Conservation (phyloP, 1,140 invertebrate genomes). For the Drosophila tsacasi region DNA sequence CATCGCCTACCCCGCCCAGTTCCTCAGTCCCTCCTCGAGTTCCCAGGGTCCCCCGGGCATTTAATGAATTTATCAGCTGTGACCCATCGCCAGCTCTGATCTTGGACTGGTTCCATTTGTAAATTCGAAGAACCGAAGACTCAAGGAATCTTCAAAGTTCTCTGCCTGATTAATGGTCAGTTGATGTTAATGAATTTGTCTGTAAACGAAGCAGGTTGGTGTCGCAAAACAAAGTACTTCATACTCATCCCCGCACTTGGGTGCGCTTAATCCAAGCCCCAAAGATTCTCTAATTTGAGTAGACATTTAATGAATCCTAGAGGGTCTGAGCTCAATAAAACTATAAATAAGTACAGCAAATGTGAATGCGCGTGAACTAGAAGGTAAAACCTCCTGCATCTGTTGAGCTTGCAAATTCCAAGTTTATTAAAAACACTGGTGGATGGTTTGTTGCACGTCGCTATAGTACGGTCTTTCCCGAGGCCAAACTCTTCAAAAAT, state of each 20-base stretch:
- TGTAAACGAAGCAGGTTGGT: slow-evolving; percentile 12
- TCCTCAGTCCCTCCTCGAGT: slow-evolving; percentile 2
- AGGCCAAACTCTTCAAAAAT: not conserved
- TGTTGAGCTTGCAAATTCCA: not conserved
- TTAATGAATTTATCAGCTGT: slow-evolving; percentile 81
- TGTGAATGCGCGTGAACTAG: slow-evolving; percentile 46
- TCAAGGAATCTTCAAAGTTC: slow-evolving; percentile 4
- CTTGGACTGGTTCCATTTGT: slow-evolving; percentile 47
- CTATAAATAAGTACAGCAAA: slow-evolving; percentile 52
- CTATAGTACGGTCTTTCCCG: not conserved
- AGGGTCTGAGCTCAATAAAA: slow-evolving; percentile 28
- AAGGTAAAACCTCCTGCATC: slow-evolving; percentile 8
- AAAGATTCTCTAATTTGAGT: not conserved
- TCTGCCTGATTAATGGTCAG: slow-evolving; percentile 43
- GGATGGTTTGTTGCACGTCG: not conserved
- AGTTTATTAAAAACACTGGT: slow-evolving; percentile 37
- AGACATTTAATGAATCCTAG: slow-evolving; percentile 2
- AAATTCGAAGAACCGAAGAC: slow-evolving; percentile 30
- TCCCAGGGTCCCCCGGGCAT: slow-evolving; percentile 41
- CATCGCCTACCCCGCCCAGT: slow-evolving; percentile 19
- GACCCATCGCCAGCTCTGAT: slow-evolving; percentile 57
- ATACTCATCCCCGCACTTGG: not conserved
- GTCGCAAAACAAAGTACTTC: slow-evolving; percentile 12
- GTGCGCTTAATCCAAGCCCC: not conserved
- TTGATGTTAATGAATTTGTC: slow-evolving; percentile 71